Conservation (phyloP, 2,113 vertebrate species). For the Cichladusa arquata region DNA sequence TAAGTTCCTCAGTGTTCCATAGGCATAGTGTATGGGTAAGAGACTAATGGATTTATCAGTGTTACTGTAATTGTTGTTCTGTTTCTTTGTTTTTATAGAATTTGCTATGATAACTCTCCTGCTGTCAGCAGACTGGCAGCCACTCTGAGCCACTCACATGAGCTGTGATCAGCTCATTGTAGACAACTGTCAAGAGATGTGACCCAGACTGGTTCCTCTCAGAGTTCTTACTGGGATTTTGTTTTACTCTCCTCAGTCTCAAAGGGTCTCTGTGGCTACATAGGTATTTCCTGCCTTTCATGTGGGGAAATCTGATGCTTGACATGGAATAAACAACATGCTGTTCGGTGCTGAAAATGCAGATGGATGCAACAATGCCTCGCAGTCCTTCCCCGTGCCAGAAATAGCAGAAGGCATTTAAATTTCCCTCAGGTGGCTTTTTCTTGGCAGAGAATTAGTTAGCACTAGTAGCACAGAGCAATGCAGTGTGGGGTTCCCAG, state of each 20-base stretch:
- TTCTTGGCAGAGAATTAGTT: slow-evolving; percentile 1
- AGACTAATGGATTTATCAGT: background rate
- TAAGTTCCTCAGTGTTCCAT: background rate
- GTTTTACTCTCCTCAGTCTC: background rate
- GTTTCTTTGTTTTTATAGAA: background rate
- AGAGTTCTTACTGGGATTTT: background rate
- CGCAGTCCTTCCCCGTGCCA: background rate
- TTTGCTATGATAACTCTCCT: background rate
- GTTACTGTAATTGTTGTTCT: background rate
- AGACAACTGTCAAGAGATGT: background rate
- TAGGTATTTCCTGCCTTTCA: background rate
- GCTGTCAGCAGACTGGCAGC: background rate
- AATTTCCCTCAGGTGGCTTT: slow-evolving; percentile 1
- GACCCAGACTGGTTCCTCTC: background rate
- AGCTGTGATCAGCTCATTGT: background rate
- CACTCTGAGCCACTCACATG: background rate
- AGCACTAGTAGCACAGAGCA: background rate
- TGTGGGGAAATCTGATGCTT: background rate
- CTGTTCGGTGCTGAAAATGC: background rate
- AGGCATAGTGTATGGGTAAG: background rate
- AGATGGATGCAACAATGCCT: background rate
- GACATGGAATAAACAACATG: background rate
- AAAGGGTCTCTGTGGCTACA: background rate
- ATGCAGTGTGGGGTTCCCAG: rapidly evolving
- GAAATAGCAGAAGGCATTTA: slow-evolving; percentile 21